These are phyloP conservation scores for Hipparchia sbordonii DNA, from an alignment of 2,888 invertebrate genomes.

Conservation along the genomic window DNA sequence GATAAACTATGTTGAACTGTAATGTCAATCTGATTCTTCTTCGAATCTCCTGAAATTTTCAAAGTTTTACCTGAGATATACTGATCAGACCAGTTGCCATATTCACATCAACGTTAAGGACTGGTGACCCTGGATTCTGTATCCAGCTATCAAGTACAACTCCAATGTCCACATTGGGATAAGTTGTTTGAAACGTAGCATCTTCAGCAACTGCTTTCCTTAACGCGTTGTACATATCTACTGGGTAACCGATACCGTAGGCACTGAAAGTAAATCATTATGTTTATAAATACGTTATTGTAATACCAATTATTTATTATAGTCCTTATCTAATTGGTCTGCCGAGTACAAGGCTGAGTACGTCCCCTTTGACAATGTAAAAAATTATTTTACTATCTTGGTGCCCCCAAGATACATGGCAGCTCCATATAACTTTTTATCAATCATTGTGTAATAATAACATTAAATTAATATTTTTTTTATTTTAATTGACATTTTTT, in stretches of 20 bases:
- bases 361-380: no score
- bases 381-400: no score
- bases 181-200: slow-evolving; percentile 50
- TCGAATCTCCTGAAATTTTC: background rate
- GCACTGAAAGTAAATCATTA: slow-evolving; percentile 50
- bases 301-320: no score
- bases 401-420: no score
- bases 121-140: slow-evolving; percentile 83
- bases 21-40: no score
- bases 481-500: no score
- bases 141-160: slow-evolving; percentile 84
- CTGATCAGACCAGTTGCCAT: slow-evolving; percentile 54
- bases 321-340: no score
- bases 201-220: slow-evolving; percentile 60
- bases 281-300: background rate
- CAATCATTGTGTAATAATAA: no score
- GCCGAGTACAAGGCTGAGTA: no score
- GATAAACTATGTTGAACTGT: no score
- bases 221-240: slow-evolving; percentile 64
- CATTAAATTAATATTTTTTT: no score
- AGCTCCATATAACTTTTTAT: no score
- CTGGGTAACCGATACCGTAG: slow-evolving; percentile 64
- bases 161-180: slow-evolving; percentile 58
- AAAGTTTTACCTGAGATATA: slow-evolving; percentile 64
- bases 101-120: slow-evolving; percentile 76